Percentiles rank a stretch among this genome's conserved stretches.
These are phyloP conservation scores for Aurelia aurita DNA, from an alignment of 30 jellyfish, hydroid and myxozoan species.

Conservation along the genomic window DNA sequence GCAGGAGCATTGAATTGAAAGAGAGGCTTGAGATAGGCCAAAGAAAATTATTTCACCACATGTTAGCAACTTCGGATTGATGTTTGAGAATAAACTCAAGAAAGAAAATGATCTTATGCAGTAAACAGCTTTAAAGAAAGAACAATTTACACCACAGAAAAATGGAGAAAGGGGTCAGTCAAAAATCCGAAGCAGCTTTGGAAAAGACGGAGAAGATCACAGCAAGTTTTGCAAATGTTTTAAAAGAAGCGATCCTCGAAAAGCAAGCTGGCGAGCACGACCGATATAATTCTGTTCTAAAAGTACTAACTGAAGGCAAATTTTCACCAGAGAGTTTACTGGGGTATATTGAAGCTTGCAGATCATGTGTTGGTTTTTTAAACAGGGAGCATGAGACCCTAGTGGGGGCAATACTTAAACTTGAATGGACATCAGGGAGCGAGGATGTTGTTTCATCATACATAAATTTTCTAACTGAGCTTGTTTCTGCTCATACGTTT, in stretches of 20 bases:
- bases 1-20: too few species aligned
- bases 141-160: too few species aligned
- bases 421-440: slow-evolving; percentile 38
- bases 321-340: slow-evolving; percentile 3
- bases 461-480: slow-evolving; percentile 48
- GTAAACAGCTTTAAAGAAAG: too few species aligned
- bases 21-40: too few species aligned
- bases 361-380: slow-evolving; percentile 42
- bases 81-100: too few species aligned
- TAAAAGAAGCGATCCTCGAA: slow-evolving; percentile 39
- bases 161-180: too few species aligned
- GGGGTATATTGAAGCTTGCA: slow-evolving; percentile 46
- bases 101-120: too few species aligned
- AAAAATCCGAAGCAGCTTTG: too few species aligned
- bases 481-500: slow-evolving; percentile 66
- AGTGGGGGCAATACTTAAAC: slow-evolving; percentile 55
- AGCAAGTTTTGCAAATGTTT: background rate
- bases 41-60: too few species aligned
- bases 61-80: too few species aligned
- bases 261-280: slow-evolving; percentile 38
- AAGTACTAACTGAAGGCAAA: slow-evolving; percentile 19
- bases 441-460: slow-evolving; percentile 19
- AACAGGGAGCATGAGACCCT: slow-evolving; percentile 54
- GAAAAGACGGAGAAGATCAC: too few species aligned
- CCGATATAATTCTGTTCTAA: slow-evolving; percentile 28